A percentile compares a stretch with the other conserved stretches of the same genome.
These are phyloP conservation scores for Argentina silus DNA, from an alignment of 2,797 vertebrate species.

Conservation along the genomic window DNA sequence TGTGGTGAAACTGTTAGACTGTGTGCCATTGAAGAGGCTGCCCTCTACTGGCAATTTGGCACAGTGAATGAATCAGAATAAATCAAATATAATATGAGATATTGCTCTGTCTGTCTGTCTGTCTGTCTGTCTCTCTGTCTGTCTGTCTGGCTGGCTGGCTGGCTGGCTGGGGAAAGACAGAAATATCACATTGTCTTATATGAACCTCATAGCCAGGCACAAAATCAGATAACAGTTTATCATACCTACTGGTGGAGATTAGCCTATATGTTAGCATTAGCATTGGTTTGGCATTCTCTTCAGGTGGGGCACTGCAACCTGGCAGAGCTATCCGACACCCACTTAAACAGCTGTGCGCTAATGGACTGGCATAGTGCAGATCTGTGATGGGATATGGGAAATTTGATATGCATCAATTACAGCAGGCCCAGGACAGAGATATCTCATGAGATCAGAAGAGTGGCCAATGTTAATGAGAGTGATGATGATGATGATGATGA, in stretches of 20 bases:
- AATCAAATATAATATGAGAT: neutral
- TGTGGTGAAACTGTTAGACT: conserved; percentile 20
- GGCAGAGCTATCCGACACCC: conserved; percentile 25
- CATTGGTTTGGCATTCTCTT: neutral
- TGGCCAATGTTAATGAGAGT: neutral
- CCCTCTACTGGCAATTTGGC: conserved; percentile 64
- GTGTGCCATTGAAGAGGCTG: conserved; percentile 32
- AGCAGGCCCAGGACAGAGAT: too few species aligned
- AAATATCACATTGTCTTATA: neutral
- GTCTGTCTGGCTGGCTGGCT: neutral
- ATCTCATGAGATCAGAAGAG: too few species aligned
- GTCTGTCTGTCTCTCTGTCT: neutral
- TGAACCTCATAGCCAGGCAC: too few species aligned
- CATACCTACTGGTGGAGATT: too few species aligned
- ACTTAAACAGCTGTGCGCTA: conserved; percentile 46
- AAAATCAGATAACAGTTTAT: too few species aligned
- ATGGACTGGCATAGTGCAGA: conserved; percentile 20
- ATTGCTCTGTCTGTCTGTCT: neutral
- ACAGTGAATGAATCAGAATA: neutral
- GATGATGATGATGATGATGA: neutral
- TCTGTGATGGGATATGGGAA: conserved; percentile 40
- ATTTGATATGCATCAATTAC: too few species aligned
- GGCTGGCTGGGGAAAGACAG: neutral
- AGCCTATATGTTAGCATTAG: too few species aligned
- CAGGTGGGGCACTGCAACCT: conserved; percentile 9